Base-by-base conservation (phyloP, 2,113 vertebrate species). In the Phylloscopus trochiloides region DNA sequence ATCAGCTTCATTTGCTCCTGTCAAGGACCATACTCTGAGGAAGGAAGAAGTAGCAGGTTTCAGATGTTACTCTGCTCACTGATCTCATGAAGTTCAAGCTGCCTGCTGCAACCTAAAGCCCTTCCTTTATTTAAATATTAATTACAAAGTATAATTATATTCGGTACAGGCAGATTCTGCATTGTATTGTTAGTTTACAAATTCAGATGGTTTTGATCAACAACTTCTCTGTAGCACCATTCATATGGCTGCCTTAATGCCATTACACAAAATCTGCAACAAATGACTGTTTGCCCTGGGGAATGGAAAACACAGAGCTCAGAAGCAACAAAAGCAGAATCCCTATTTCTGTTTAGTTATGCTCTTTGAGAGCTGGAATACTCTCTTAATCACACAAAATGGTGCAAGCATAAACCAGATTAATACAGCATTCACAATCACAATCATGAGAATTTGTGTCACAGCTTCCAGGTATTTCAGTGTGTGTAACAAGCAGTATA, bases 291-390 rank as follows among this genome's bases (percentile, higher is more conserved):
- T 91, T 92, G 36, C 87, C 71, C 78, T 26, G 32, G 48, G 24
- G 85, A 75, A 34, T 54, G 71, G 62, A 83, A 95, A 91, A 89
- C 58, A 54, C 12, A 19, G 61, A 91, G 34, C n/a, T 50, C 25
- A 29, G 61, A 92, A 87, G 61, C 34, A 91, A 91, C 62, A 88
- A 90, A 93, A 92, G 38, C 57, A 82, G 59, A 73, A 92, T 58
- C 15, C 42, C 26, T 70, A 29, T 38, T 89, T 74, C 47, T 88
- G 50, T 63, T 94, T 61, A 65, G 50, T 81, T 73, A 42, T 58
- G 42, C 24, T 71, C 38, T 76, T 10, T 48, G 66, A 13, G 45
- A 88, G 57, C 50, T 58, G 25, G 66, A 50, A 87, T 66, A 38
- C 6, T 72, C 59, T 68, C 57, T 38, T 74, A 83, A 75, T 47